These are phyloP conservation scores for Tuberolachnus salignus DNA, from an alignment of 2,888 invertebrate genomes.

Conservation along the genomic window DNA sequence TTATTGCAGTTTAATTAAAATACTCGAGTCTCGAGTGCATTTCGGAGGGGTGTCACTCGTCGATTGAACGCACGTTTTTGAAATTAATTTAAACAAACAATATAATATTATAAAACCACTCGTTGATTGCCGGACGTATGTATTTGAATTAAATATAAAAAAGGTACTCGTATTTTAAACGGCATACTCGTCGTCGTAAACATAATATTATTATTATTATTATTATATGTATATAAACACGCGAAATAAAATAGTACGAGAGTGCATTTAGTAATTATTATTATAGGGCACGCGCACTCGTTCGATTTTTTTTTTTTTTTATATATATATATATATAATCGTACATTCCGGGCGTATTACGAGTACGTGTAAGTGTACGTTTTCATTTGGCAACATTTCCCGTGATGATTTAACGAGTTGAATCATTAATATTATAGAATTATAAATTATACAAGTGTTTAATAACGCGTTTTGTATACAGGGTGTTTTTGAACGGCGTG, in stretches of 20 bases:
- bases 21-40: conserved; percentile 9
- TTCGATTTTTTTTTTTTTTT: neutral
- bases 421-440: too few relatives aligned
- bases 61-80: neutral
- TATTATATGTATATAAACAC: too few relatives aligned
- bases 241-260: neutral
- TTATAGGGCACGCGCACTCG: neutral
- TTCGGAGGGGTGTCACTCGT: neutral
- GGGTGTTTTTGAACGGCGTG: too few relatives aligned
- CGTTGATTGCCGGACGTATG: neutral
- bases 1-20: neutral
- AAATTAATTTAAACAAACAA: conserved; percentile 25
- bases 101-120: conserved; percentile 1
- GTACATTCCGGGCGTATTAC: too few relatives aligned
- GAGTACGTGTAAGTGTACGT: too few relatives aligned
- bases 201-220: too few relatives aligned
- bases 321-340: too few relatives aligned
- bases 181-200: neutral
- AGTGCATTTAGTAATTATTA: neutral
- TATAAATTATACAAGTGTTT: too few relatives aligned
- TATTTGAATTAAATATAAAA: neutral
- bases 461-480: too few relatives aligned
- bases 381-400: too few relatives aligned
- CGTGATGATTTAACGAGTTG: too few relatives aligned
- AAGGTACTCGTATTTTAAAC: neutral